These are phyloP conservation scores for Ranitomeya imitator DNA, from an alignment of 2,113 vertebrate species.

Conservation along the genomic window DNA sequence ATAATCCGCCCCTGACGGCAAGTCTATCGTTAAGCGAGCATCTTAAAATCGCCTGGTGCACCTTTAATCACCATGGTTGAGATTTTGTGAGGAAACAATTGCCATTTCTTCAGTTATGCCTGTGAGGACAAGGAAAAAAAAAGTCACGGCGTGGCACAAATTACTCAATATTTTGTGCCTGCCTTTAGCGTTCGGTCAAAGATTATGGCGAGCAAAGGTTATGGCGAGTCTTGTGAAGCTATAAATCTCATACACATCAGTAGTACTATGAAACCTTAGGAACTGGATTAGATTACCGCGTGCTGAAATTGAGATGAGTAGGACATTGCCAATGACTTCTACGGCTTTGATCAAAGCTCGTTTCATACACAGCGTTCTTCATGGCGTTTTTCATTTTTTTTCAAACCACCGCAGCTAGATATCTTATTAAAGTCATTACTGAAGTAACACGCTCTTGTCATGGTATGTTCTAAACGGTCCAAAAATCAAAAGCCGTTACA, in stretches of 20 bases:
- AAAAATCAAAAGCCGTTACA: no score
- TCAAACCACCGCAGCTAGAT: no score
- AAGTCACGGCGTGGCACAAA: not conserved
- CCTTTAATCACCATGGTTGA: not conserved
- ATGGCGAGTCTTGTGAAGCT: not conserved
- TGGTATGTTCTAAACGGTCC: no score
- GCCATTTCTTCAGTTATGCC: not conserved
- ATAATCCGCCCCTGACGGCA: no score
- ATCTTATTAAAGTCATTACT: no score
- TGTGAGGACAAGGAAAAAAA: not conserved
- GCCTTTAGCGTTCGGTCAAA: constrained; percentile 1
- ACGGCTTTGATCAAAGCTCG: not conserved
- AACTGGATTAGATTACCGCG: constrained; percentile 22
- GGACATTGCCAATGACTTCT: not conserved
- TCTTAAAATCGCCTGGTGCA: no score
- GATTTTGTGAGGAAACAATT: not conserved
- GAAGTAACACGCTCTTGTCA: no score
- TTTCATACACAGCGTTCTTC: not conserved
- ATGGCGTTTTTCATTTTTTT: no score
- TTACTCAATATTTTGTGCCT: not conserved
- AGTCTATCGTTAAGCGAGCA: no score
- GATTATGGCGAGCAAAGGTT: constrained; percentile 21
- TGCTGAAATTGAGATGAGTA: no score
- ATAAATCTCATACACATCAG: constrained; percentile 19
- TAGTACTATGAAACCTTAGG: constrained; percentile 19